phyloP scores from a whole-genome alignment of 2,888 invertebrate species.

The Anaspis maculata region DNA sequence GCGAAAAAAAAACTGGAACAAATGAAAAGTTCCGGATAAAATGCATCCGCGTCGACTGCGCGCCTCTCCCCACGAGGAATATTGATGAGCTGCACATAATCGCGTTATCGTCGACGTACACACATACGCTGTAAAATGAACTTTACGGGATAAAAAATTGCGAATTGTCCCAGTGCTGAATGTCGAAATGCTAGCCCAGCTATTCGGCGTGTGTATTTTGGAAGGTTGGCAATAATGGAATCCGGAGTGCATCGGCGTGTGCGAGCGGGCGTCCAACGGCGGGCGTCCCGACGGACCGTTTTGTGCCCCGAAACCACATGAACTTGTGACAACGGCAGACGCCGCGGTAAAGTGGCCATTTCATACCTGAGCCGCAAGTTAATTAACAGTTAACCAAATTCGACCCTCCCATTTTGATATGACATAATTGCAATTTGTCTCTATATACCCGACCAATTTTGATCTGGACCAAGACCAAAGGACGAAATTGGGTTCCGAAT shows the following conservation, averaged over 20 bases:
- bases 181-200: slow-evolving; percentile 10
- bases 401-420: too few relatives aligned
- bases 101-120: slow-evolving; percentile 10
- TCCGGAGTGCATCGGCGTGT: too few relatives aligned
- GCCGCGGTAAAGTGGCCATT: slow-evolving; percentile 7
- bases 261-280: slow-evolving; percentile 8
- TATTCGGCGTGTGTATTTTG: too few relatives aligned
- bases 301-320: slow-evolving; percentile 11
- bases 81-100: slow-evolving; percentile 12
- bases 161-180: slow-evolving; percentile 13
- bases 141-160: slow-evolving; percentile 10
- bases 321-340: slow-evolving; percentile 13
- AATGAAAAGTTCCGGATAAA: too few relatives aligned
- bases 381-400: slow-evolving; percentile 11
- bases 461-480: too few relatives aligned
- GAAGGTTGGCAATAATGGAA: too few relatives aligned
- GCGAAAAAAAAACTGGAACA: too few relatives aligned
- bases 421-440: too few relatives aligned
- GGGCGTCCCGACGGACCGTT: slow-evolving; percentile 8
- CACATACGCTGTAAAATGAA: too few relatives aligned
- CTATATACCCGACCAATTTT: too few relatives aligned
- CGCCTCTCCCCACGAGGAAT: slow-evolving; percentile 8
- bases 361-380: slow-evolving; percentile 12
- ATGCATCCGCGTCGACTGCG: too few relatives aligned
- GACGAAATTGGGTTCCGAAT: too few relatives aligned